Conservation (phyloP, 2,888 invertebrate species). For the Catocala sponsa region DNA sequence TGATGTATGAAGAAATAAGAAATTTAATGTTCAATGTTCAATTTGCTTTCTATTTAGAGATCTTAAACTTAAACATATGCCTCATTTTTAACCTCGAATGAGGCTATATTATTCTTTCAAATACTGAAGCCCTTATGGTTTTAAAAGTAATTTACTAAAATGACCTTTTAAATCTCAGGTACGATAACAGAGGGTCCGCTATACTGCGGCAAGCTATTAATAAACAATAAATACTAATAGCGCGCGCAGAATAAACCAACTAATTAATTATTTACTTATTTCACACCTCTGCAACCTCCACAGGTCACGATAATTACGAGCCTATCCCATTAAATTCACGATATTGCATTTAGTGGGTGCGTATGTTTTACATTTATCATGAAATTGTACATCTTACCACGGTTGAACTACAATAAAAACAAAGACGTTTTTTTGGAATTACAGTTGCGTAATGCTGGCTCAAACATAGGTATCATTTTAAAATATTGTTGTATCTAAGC, state of each 20-base stretch:
- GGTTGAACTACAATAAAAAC: too few relatives aligned
- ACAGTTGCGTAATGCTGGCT: too few relatives aligned
- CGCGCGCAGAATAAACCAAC: conserved; percentile 40
- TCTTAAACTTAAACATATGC: too few relatives aligned
- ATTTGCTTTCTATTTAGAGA: not conserved
- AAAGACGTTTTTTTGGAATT: too few relatives aligned
- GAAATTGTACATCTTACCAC: too few relatives aligned
- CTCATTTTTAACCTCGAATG: too few relatives aligned
- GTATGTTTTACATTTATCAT: too few relatives aligned
- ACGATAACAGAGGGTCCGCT: conserved; percentile 8
- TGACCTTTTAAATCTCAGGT: conserved; percentile 5
- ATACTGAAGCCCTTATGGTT: too few relatives aligned
- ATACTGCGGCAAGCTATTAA: conserved; percentile 17
- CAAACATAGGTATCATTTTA: too few relatives aligned
- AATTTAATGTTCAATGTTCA: not conserved
- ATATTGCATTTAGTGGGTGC: too few relatives aligned
- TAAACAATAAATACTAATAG: conserved; percentile 47
- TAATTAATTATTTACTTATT: conserved; percentile 52
- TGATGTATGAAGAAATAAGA: conserved; percentile 13
- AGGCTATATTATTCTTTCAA: too few relatives aligned
- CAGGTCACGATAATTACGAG: conserved; percentile 26
- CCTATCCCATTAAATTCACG: conserved; percentile 13
- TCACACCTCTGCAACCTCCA: conserved; percentile 23
- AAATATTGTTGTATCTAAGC: too few relatives aligned
- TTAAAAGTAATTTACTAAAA: not conserved